A percentile compares a stretch with the other conserved stretches of the same genome.
phyloP scores from a whole-genome alignment of 2,113 vertebrate species.

The Trochalopteron elliotii region DNA sequence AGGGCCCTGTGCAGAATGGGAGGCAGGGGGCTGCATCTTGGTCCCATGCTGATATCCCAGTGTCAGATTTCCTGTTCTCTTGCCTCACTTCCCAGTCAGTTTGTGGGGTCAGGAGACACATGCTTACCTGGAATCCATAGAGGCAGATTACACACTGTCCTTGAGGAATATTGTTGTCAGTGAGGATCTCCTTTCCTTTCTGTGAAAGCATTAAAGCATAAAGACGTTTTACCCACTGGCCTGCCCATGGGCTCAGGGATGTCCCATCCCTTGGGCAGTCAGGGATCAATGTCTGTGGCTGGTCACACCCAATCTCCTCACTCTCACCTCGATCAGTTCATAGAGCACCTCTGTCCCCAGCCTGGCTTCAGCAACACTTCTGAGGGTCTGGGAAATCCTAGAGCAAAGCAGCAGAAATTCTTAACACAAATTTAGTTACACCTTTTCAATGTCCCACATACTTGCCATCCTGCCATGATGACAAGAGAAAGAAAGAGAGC shows the following conservation, averaged over 20 bases:
- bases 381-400: conserved; percentile 76
- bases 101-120: accelerated
- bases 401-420: not conserved
- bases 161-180: conserved; percentile 94
- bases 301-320: not conserved
- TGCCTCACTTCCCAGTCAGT: not conserved
- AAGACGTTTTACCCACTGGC: not conserved
- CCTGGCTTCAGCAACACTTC: conserved; percentile 58
- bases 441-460: not conserved
- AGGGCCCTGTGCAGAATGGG: not conserved
- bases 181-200: conserved; percentile 98
- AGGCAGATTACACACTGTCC: conserved; percentile 96
- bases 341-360: conserved; percentile 78
- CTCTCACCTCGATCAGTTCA: conserved; percentile 80
- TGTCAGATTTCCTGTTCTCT: not conserved
- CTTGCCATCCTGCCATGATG: not conserved
- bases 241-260: not conserved
- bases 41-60: not conserved
- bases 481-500: not conserved
- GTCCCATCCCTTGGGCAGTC: not conserved
- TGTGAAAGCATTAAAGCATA: conserved; percentile 43
- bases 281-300: not conserved
- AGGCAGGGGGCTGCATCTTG: not conserved
- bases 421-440: not conserved
- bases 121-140: conserved; percentile 88